Conservation (phyloP, 2,113 vertebrate species). For the Gracilinanus agilis region DNA sequence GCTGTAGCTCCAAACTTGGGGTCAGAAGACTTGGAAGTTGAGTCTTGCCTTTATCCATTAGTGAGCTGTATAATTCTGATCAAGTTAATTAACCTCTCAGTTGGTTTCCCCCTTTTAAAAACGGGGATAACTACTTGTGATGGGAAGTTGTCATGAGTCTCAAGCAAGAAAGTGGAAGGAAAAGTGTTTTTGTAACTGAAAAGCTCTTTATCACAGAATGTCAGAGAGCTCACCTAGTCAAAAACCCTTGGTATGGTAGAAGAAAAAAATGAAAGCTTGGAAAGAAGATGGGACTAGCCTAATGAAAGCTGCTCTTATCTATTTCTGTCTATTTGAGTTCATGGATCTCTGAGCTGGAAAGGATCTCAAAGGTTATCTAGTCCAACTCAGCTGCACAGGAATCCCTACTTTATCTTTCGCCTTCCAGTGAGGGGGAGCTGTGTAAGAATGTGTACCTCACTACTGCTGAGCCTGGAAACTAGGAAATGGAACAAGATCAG, state of each 20-base stretch:
- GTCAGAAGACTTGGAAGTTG: not conserved
- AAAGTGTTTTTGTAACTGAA: not conserved
- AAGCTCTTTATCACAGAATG: not conserved
- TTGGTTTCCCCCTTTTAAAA: not conserved
- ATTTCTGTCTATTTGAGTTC: not conserved
- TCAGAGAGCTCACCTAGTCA: not conserved
- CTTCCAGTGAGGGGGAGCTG: not conserved
- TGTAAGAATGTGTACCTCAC: not conserved
- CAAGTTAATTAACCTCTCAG: not conserved
- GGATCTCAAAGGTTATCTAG: slow-evolving; percentile 44
- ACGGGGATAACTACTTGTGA: not conserved
- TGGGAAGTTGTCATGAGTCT: not conserved
- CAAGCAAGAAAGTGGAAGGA: not conserved
- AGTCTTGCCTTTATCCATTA: not conserved
- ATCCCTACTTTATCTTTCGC: not conserved
- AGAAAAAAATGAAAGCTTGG: not conserved
- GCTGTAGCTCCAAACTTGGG: not conserved
- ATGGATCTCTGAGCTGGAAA: slow-evolving; percentile 31
- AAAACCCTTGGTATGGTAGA: not conserved
- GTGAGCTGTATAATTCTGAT: not conserved
- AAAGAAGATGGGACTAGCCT: not conserved
- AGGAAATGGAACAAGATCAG: not conserved
- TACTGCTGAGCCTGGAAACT: not conserved
- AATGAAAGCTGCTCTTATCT: not conserved
- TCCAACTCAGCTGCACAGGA: not conserved